Base-by-base conservation (phyloP, 2,888 invertebrate genomes). In the Ceratothoa steindachneri region DNA sequence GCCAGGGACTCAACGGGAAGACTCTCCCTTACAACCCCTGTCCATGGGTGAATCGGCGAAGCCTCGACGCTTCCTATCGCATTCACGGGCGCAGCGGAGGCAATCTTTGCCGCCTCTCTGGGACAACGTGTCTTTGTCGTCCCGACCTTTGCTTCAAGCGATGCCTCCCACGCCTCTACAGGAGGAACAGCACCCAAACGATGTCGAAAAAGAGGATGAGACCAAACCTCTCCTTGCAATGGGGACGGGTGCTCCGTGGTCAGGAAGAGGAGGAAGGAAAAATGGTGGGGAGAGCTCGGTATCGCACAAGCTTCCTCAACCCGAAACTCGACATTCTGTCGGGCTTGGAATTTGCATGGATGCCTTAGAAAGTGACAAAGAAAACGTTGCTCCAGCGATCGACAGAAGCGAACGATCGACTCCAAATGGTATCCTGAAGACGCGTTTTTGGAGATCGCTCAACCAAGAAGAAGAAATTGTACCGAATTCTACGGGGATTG, bases 71-170 rank as follows among this genome's bases (percentile, higher is more conserved):
- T 70, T 73, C 24, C 73, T 41, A 28, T 19, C 73, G 28, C 30
- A 68, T 7, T 28, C 71, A n/a, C 52, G 67, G 27, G 65, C 69
- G 5, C 29, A 55, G 22, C 71, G 78, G 9, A 60, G 78, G 7
- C 71, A 72, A 73, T 79, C 78, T n/a, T 72, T 79, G 7, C 78
- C 78, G 19, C 78, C 75, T n/a, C 70, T 79, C 22, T 74, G 69
- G 67, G 30, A 67, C 27, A 71, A 72, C 52, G 64, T 70, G 51
- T 66, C 65, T 28, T 30, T 68, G 12, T 51, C 65, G 24, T 53
- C 64, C 22, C 29, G 68, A 28, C 55, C 69, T 27, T 15, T 70
- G 19, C 64, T 79, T 15, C 73, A 74, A 24, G 72, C 78, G n/a
- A 30, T 79, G 67, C 75, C 78, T 22, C 75, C 78, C 30, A 75